phyloP scores from a whole-genome alignment of 2,888 invertebrate genomes.

The Cheilosia pagana region DNA sequence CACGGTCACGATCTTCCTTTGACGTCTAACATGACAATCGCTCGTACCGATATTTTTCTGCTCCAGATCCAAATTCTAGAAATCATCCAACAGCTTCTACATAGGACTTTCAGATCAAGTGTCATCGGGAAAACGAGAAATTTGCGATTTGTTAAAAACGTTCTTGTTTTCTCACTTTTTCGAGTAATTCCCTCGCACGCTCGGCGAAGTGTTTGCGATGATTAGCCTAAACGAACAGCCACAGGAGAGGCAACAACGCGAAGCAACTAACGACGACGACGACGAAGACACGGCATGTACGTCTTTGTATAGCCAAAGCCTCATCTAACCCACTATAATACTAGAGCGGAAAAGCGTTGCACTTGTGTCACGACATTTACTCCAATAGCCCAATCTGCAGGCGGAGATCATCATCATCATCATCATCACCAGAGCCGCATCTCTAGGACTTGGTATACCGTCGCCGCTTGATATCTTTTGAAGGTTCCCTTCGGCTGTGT shows the following conservation, averaged over 20 bases:
- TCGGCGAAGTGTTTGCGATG: constrained; percentile 67
- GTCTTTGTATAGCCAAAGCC: constrained; percentile 30
- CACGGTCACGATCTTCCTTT: constrained; percentile 67
- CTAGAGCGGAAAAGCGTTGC: constrained; percentile 63
- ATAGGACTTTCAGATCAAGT: constrained; percentile 52
- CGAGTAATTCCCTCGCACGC: constrained; percentile 72
- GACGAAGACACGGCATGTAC: constrained; percentile 30
- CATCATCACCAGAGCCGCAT: constrained; percentile 50
- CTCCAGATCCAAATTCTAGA: constrained; percentile 60
- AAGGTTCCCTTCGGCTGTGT: constrained; percentile 33
- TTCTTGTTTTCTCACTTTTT: constrained; percentile 74
- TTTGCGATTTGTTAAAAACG: constrained; percentile 72
- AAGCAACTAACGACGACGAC: background rate
- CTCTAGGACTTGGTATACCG: constrained; percentile 25
- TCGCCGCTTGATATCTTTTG: constrained; percentile 45
- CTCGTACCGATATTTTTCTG: constrained; percentile 33
- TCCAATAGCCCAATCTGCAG: constrained; percentile 67
- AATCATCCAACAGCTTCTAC: constrained; percentile 50
- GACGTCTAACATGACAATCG: constrained; percentile 58
- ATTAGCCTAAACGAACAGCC: constrained; percentile 68
- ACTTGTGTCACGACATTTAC: constrained; percentile 75
- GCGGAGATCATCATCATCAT: constrained; percentile 61
- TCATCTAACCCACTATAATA: constrained; percentile 35
- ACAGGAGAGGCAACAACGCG: constrained; percentile 30
- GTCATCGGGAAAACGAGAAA: constrained; percentile 56